phyloP scores from a whole-genome alignment of 2,797 vertebrate genomes.

The Etheostoma nigrum region DNA sequence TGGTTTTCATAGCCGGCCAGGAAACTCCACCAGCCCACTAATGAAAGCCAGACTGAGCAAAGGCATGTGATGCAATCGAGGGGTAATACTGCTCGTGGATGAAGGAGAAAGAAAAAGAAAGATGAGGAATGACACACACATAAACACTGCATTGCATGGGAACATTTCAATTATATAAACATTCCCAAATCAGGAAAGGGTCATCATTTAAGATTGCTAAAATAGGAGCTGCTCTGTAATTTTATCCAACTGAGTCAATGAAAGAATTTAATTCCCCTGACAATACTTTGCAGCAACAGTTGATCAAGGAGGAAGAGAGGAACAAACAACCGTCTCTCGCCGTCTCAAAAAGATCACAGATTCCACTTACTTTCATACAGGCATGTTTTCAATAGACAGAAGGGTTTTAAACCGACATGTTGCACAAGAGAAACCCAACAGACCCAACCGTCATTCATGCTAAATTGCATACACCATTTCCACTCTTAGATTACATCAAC shows the following conservation, averaged over 20 bases:
- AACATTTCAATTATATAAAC: slow-evolving; percentile 73
- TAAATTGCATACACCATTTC: slow-evolving; percentile 22
- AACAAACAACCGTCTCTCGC: background rate
- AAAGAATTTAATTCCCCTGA: background rate
- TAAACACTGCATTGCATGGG: slow-evolving; percentile 62
- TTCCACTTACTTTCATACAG: background rate
- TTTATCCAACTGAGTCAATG: background rate
- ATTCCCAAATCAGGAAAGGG: slow-evolving; percentile 54
- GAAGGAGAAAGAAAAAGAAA: slow-evolving; percentile 4
- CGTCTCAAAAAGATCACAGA: background rate
- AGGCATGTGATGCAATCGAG: slow-evolving; percentile 79
- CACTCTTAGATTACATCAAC: slow-evolving; percentile 46
- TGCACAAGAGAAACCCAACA: slow-evolving; percentile 29
- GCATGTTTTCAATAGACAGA: slow-evolving; percentile 19
- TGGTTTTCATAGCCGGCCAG: slow-evolving; percentile 77
- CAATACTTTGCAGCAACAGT: background rate
- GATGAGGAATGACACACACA: slow-evolving; percentile 47
- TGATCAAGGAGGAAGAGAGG: slow-evolving; percentile 5
- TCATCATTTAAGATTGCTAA: slow-evolving; percentile 39
- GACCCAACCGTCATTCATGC: background rate
- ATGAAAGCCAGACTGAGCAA: slow-evolving; percentile 77
- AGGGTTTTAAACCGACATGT: slow-evolving; percentile 14
- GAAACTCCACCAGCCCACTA: slow-evolving; percentile 84
- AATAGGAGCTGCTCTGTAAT: slow-evolving; percentile 32
- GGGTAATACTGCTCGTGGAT: slow-evolving; percentile 74